Conservation (phyloP, 2,113 vertebrate genomes). For the Calonectris borealis region DNA sequence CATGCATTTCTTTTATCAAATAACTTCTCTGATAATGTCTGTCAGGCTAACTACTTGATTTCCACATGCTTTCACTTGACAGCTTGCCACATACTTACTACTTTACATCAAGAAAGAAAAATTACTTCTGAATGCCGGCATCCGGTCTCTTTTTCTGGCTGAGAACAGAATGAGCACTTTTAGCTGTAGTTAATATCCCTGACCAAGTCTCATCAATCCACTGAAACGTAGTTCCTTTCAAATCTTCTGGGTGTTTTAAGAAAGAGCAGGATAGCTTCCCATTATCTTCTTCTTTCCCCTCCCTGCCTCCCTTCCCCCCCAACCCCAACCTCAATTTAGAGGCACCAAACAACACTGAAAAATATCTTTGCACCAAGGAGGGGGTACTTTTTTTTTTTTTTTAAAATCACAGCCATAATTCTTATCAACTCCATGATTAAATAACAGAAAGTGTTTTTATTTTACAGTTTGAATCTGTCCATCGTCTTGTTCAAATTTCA, state of each 20-base stretch:
- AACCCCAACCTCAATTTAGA: not conserved
- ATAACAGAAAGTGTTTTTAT: not conserved
- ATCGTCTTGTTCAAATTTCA: not conserved
- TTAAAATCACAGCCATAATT: not conserved
- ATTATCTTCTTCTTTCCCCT: not conserved
- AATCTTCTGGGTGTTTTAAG: not conserved
- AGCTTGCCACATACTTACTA: not conserved
- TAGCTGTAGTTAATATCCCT: not conserved
- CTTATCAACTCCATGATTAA: not conserved
- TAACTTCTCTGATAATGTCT: not conserved
- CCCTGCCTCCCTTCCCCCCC: too few species aligned
- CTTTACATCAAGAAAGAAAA: not conserved
- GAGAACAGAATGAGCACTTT: not conserved
- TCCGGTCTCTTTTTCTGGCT: not conserved
- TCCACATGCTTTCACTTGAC: not conserved
- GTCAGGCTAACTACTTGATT: not conserved
- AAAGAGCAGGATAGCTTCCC: not conserved
- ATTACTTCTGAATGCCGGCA: not conserved
- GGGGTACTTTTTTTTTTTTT: rapidly evolving
- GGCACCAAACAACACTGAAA: not conserved
- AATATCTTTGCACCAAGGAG: not conserved
- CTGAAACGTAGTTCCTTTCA: not conserved
- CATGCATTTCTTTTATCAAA: not conserved
- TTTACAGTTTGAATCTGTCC: not conserved
- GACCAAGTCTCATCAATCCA: not conserved